Base-by-base conservation (phyloP, 2,797 vertebrate genomes). In the Intellagama lesueurii region DNA sequence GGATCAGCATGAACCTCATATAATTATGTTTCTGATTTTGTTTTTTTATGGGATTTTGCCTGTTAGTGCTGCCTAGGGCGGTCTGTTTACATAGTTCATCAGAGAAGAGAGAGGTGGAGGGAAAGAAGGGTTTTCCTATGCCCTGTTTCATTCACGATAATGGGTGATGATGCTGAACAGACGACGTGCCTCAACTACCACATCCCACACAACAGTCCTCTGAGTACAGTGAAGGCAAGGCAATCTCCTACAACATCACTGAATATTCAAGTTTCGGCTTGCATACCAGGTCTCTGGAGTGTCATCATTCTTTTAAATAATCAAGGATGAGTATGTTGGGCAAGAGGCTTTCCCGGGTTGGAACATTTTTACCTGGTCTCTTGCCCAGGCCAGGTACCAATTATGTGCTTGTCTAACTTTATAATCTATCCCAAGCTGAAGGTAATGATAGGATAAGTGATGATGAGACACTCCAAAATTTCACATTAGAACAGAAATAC, bases 401-500 rank as follows among this genome's bases (percentile, higher is more conserved):
- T 40, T 56, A 64, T 22, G 19, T 40, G 28, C 44, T 56, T 84
- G 47, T 79, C 52, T 83, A 72, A 4, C 52, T 68, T 5, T 52
- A 52, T 81, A 26, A 22, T 7, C 44, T 88, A 22, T 32, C 56
- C 9, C 73, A 69, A 16, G n/a, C 82, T 60, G 75, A 75, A 26
- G 5, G 7, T 26, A 87, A 80, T 22, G 14, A 83, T 32, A 17
- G 26, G 66, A 2, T 84, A 77, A 8, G 47, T 70, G 47, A 75
- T 44, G 24, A 44, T 82, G 70, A 60, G 72, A 60, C 11, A 64
- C 16, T 26, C 17, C 26, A 40, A 44, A 32, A n/a, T 16, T 24
- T 49, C 22, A 16, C 56, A 82, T 81, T 75, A 88, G 81, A 52
- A 81, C 52, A 88, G 47, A 35, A 82, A 75, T 40, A 82, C 28